Base-by-base conservation (phyloP, 1,140 invertebrate genomes). In the Drosophila kurseongensis region DNA sequence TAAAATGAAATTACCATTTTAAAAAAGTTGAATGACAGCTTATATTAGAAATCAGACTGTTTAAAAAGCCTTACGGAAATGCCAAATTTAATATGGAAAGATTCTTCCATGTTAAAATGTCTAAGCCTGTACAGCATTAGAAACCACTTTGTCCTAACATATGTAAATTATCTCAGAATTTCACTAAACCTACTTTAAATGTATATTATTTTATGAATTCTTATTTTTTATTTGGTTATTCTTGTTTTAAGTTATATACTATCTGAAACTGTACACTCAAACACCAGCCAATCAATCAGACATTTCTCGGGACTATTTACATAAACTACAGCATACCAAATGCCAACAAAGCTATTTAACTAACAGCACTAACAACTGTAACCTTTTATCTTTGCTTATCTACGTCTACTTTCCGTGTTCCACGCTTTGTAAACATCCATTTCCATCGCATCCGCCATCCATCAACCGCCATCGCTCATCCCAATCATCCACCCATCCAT, bases 221-320 rank as follows among this genome's bases (percentile, higher is more conserved):
- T 62, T n/a, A 42, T 60, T 32, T 38, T 2, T 47, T 60, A 18
- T 38, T 2, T 38, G 18, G 12, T 59, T 57, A 35, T 42, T 48
- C 36, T 54, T 41, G 42, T n/a, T 67, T 56, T 60, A 60, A 51
- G 56, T 74, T 78, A 18, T 47, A 58, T 63, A 40, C 47, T 48
- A 27, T 60, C 10, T 51, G 41, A 60, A 78, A 69, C 65, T 60
- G 41, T 78, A 84, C 77, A 85, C 80, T 89, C 83, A 86, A 86
- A 83, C 83, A 88, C 83, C 80, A 84, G 79, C 79, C 79, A 77
- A 60, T 42, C 40, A 66, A 72, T 52, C 16, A 71, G 45, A 69
- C 48, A 44, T 16, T 23, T 40, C 6, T 23, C 50, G 32, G 50
- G 63, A 48, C 13, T 56, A 6, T 23, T 18, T 38, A 44, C 47